Conservation (phyloP, 30 jellyfish, hydroid and myxozoan genomes). For the Aurelia sp. region DNA sequence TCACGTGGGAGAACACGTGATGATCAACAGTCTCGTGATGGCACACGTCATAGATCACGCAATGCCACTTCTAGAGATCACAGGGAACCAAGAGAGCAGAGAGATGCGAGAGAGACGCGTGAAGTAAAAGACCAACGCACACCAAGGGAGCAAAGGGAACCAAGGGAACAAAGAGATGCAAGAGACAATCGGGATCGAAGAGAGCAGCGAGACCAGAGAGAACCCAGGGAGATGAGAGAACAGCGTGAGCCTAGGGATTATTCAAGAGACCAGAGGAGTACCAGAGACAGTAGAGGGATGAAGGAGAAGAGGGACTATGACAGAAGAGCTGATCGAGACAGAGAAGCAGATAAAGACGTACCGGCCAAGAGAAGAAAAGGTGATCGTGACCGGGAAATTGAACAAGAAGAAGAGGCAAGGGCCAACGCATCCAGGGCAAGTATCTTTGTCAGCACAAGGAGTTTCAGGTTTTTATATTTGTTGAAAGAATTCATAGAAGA, state of each 20-base stretch:
- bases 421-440: constrained; percentile 37
- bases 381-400: constrained; percentile 72
- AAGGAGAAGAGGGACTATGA: constrained; percentile 64
- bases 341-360: constrained; percentile 62
- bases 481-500: too few species aligned
- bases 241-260: constrained; percentile 54
- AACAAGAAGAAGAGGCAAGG: constrained; percentile 51
- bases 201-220: constrained; percentile 51
- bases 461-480: too few species aligned
- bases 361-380: constrained; percentile 75
- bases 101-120: constrained; percentile 22
- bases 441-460: too few species aligned
- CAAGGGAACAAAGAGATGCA: constrained; percentile 47
- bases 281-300: constrained; percentile 58
- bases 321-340: constrained; percentile 66
- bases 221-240: constrained; percentile 64
- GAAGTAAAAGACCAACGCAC: constrained; percentile 6
- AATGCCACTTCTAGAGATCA: constrained; percentile 41
- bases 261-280: constrained; percentile 49
- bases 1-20: constrained; percentile 65
- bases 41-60: constrained; percentile 43
- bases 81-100: constrained; percentile 41
- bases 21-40: constrained; percentile 56
- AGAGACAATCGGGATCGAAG: constrained; percentile 44
- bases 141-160: constrained; percentile 10